Evolutionary conservation across 2,888 invertebrate genomes (phyloP), one percentile per base, ranked within the genome.

Genomic region (Gymnoscelis rufifasciata): DNA sequence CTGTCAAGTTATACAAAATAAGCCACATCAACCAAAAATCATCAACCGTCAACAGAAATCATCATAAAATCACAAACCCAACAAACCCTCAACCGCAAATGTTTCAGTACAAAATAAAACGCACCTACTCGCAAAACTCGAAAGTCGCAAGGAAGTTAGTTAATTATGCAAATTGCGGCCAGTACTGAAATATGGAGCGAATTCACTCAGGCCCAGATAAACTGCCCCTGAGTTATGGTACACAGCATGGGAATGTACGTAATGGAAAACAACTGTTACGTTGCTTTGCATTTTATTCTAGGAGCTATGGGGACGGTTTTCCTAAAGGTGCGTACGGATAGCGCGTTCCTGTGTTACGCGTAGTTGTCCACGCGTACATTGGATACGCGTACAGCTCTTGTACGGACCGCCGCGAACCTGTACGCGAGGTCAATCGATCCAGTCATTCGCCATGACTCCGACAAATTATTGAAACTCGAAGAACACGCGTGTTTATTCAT

Each of bases 161-260:
- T 83, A 82, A 83, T 83, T 83, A 83, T 83, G 82, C 65, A 82
- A 81, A 84, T 83, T 73, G 77, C 67, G 71, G 74, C 64, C 62
- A 73, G 74, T 70, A 64, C 72, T 75, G 71, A 81, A 76, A 76
- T 78, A 80, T 76, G 75, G 72, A 68, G 67, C 66, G 75, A 75
- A 77, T 78, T 76, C 77, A 73, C 68, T 75, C 72, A 71, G 61
- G 57, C 56, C 55, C 57, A 60, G 67, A 64, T 67, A 68, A 62
- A 64, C 47, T 56, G 53, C 51, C 44, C 55, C 61, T 67, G 65
- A 70, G 61, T 67, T 70, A 68, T 64, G 61, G 60, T 54, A 41
- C 52, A 47, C 56, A 37, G 43, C 54, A 47, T 44, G 41, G 46
- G 46, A 45, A 47, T 52, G 45, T 52, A 47, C 43, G 24, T 55